A percentile compares a stretch with the other conserved stretches of the same genome.
These are phyloP conservation scores for Notarius quadriscutis DNA, from an alignment of 2,113 vertebrate genomes.

Conservation along the genomic window DNA sequence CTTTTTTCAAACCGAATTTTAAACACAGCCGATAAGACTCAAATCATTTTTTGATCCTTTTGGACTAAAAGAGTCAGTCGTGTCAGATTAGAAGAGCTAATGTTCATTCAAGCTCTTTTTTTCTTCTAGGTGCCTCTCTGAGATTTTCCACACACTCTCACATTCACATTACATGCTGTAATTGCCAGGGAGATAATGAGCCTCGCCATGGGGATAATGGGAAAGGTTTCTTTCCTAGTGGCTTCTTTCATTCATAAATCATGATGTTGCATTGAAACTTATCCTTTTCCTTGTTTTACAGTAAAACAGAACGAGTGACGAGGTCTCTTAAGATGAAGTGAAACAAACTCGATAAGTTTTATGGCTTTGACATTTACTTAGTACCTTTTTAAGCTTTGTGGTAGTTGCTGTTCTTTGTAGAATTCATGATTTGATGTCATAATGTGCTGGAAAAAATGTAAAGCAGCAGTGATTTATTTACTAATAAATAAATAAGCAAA, in stretches of 20 bases:
- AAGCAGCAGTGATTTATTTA: neutral
- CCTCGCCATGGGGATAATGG: slow-evolving; percentile 19
- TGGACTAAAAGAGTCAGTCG: slow-evolving; percentile 9
- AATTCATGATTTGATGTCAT: neutral
- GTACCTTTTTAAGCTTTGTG: neutral
- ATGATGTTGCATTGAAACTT: slow-evolving; percentile 22
- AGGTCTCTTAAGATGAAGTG: neutral
- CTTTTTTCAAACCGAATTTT: slow-evolving; percentile 23
- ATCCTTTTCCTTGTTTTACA: neutral
- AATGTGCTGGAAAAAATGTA: neutral
- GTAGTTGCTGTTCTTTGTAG: neutral
- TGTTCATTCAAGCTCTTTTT: slow-evolving; percentile 44
- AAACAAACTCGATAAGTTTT: neutral
- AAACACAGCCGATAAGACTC: slow-evolving; percentile 34
- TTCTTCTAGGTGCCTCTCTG: slow-evolving; percentile 29
- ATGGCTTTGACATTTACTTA: neutral
- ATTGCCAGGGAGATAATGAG: slow-evolving; percentile 46
- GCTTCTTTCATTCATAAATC: slow-evolving; percentile 35
- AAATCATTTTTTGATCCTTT: slow-evolving; percentile 34
- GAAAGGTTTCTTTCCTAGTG: slow-evolving; percentile 17
- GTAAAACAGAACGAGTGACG: neutral
- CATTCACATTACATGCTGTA: slow-evolving; percentile 15
- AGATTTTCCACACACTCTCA: neutral
- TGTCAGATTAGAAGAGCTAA: slow-evolving; percentile 42
- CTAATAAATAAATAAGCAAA: neutral